These are phyloP conservation scores for Nylanderia fulva DNA, from an alignment of 1,140 invertebrate species.

Conservation along the genomic window DNA sequence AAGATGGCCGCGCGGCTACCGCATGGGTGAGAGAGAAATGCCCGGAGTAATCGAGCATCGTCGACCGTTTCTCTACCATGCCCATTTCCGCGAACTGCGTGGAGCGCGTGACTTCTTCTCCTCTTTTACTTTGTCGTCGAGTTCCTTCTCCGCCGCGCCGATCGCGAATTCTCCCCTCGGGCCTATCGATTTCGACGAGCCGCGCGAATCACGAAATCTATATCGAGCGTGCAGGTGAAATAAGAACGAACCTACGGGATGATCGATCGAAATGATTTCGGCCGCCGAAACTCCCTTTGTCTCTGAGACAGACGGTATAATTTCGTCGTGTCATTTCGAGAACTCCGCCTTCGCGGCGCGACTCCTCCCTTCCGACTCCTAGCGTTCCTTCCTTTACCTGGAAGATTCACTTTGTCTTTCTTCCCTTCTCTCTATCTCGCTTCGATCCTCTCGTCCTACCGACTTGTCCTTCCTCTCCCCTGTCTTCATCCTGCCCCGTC, in stretches of 20 bases:
- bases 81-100: constrained; percentile 73
- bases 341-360: constrained; percentile 56
- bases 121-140: neutral
- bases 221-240: constrained; percentile 46
- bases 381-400: constrained; percentile 42
- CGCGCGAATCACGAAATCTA: constrained; percentile 52
- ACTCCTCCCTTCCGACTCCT: constrained; percentile 58
- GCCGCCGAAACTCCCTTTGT: constrained; percentile 42
- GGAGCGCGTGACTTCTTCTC: constrained; percentile 59
- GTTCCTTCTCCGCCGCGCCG: neutral
- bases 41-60: constrained; percentile 70
- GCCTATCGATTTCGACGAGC: constrained; percentile 43
- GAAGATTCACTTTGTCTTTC: constrained; percentile 37
- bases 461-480: neutral
- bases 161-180: constrained; percentile 28
- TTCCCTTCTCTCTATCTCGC: constrained; percentile 23
- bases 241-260: constrained; percentile 53
- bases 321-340: constrained; percentile 73
- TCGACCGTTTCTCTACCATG: constrained; percentile 74
- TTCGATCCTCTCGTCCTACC: constrained; percentile 17
- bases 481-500: constrained; percentile 3
- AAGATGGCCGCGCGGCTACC: constrained; percentile 53
- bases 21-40: constrained; percentile 68
- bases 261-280: constrained; percentile 55
- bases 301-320: constrained; percentile 72